Evolutionary conservation across 2,888 invertebrate genomes (phyloP).

Genomic region (Marronus borbonicus): DNA sequence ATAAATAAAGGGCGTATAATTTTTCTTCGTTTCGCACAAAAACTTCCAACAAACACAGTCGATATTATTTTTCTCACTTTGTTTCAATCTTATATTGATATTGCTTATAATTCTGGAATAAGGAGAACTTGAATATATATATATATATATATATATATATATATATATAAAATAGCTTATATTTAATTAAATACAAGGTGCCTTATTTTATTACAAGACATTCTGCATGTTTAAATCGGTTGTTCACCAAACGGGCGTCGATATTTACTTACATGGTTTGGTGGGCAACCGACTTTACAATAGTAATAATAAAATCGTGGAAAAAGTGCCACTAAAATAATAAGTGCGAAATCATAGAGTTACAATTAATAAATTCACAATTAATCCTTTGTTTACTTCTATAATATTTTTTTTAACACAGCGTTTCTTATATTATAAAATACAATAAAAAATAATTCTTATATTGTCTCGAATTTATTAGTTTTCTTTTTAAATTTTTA

Average conservation of each 20-base stretch:
- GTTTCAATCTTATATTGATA: conserved; percentile 28
- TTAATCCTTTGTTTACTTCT: conserved; percentile 24
- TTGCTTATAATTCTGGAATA: conserved; percentile 32
- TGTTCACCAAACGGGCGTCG: too few relatives aligned
- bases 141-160: conserved; percentile 7
- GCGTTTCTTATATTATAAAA: neutral
- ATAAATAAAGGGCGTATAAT: conserved; percentile 18
- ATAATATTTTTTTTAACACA: neutral
- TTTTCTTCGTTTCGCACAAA: neutral
- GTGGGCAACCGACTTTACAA: neutral
- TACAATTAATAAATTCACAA: conserved; percentile 26
- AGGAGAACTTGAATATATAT: conserved; percentile 1
- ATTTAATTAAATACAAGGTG: neutral
- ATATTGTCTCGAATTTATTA: conserved; percentile 12
- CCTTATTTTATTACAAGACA: neutral
- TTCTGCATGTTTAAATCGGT: neutral
- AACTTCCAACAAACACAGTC: conserved; percentile 23
- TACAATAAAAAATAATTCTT: conserved; percentile 18
- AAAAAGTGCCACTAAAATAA: conserved; percentile 9
- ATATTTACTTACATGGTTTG: neutral
- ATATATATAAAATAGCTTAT: conserved; percentile 16
- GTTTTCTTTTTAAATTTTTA: neutral
- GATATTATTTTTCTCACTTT: conserved; percentile 22
- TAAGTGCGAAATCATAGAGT: neutral
- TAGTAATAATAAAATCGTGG: neutral